Evolutionary conservation across 2,797 vertebrate species (phyloP), one percentile per base, ranked within the genome.

Genomic region (Eurystomus glaucurus): DNA sequence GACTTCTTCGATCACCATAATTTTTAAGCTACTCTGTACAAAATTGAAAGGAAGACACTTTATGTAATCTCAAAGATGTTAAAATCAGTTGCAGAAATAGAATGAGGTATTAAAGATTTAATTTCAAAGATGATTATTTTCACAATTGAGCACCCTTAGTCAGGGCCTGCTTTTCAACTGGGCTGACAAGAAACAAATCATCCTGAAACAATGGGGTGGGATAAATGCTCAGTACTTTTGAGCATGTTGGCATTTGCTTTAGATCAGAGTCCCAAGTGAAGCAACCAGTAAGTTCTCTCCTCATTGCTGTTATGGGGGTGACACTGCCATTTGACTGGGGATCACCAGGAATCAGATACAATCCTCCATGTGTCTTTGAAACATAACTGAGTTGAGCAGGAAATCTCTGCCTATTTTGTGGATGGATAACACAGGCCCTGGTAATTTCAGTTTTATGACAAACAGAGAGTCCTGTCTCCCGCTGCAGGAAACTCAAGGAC

Each of bases 81-180:
- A 51, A 85, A 86, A 95, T 74, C 31, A 33, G 43, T 45, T 66
- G 25, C 51, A 95, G n/a, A 78, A 90, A 90, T 77, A 87, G 90
- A 93, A 94, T 55, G 18, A 91, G 28, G 20, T 28, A 72, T 51
- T 35, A 58, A 76, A 74, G 15, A 14, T 79, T 92, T 83, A 14
- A 60, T 89, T 89, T 77, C 39, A 77, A 86, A 94, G 14, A 91
- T 60, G 14, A 16, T 46, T 92, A 69, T 94, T 86, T 94, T 76
- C 55, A 48, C 28, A 57, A 28, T 0, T 33, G 28, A 45, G 7
- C 1, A 0, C 61, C 41, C 54, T 84, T 35, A 45, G 8, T 57
- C 50, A 71, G n/a, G 52, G 19, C 6, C 54, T 45, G 11, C 31
- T 97, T 91, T 93, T 82, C 61, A 86, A 68, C 21, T 70, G 45